Conservation (phyloP, 2,888 invertebrate genomes). For the Cephus pygmeus region DNA sequence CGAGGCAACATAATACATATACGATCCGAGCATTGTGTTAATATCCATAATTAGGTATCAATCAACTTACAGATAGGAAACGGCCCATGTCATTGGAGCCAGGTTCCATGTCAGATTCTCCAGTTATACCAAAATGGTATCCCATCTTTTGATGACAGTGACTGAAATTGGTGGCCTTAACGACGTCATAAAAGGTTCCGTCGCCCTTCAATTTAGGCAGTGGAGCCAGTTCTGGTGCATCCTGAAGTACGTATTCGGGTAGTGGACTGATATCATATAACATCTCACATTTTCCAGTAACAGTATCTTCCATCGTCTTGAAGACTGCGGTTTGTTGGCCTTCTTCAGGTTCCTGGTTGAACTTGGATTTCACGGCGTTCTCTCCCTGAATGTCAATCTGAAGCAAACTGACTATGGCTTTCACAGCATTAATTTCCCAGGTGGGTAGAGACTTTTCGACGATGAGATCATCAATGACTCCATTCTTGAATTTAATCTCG, state of each 20-base stretch:
- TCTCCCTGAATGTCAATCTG: constrained; percentile 72
- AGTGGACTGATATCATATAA: constrained; percentile 75
- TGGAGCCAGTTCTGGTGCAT: constrained; percentile 69
- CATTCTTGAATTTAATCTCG: constrained; percentile 45
- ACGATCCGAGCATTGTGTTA: background rate
- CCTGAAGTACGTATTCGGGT: constrained; percentile 69
- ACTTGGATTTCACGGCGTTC: constrained; percentile 65
- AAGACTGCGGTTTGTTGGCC: constrained; percentile 70
- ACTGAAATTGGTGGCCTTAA: constrained; percentile 75
- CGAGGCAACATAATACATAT: background rate
- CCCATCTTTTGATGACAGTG: constrained; percentile 73
- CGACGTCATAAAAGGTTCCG: constrained; percentile 71
- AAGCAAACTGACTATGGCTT: constrained; percentile 30
- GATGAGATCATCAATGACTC: constrained; percentile 39
- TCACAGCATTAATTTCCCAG: constrained; percentile 35
- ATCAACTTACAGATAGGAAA: constrained; percentile 65
- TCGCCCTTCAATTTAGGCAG: constrained; percentile 64
- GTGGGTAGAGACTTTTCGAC: constrained; percentile 32
- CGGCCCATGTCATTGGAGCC: constrained; percentile 67
- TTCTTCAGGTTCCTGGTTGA: constrained; percentile 53
- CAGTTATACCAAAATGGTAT: constrained; percentile 75
- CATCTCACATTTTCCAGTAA: constrained; percentile 76
- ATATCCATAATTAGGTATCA: background rate
- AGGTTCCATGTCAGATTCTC: constrained; percentile 70
- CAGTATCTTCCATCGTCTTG: constrained; percentile 78